Evolutionary conservation across 2,888 invertebrate species (phyloP).

Genomic region (Phalera bucephala): DNA sequence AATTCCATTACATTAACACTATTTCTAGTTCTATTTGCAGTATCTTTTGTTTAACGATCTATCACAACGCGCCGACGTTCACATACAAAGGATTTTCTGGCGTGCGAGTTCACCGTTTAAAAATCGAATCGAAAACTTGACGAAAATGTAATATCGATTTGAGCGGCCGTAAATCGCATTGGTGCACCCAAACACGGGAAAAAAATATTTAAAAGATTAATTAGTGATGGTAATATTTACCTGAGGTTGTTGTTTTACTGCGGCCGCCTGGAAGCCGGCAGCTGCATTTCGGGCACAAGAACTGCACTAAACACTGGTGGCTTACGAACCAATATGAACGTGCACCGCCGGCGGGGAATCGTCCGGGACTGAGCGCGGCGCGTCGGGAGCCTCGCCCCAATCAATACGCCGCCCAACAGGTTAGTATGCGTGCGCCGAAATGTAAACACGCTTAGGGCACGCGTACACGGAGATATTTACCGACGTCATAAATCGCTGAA

Average conservation of each 20-base stretch:
- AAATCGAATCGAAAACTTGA: not conserved
- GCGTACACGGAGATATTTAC: no score
- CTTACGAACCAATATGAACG: constrained; percentile 18
- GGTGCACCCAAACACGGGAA: not conserved
- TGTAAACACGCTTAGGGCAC: constrained; percentile 28
- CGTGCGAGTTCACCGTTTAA: not conserved
- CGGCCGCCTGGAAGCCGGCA: constrained; percentile 55
- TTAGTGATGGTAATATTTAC: constrained; percentile 32
- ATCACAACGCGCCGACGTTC: not conserved
- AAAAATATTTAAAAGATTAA: constrained; percentile 1
- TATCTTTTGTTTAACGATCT: not conserved
- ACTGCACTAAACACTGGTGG: constrained; percentile 26
- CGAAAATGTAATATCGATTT: constrained; percentile 4
- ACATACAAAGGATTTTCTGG: not conserved
- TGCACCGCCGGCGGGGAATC: constrained; percentile 31
- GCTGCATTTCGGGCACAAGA: constrained; percentile 55
- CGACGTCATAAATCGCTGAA: no score
- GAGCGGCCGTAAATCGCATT: constrained; percentile 5
- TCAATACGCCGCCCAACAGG: constrained; percentile 72
- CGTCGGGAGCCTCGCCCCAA: constrained; percentile 46
- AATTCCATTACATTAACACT: not conserved
- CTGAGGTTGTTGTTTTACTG: constrained; percentile 60
- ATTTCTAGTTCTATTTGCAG: not conserved
- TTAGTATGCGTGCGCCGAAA: constrained; percentile 70
- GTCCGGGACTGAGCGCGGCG: constrained; percentile 54